These are phyloP conservation scores for Brachirus orientalis DNA, from an alignment of 2,113 vertebrate genomes.

Conservation along the genomic window DNA sequence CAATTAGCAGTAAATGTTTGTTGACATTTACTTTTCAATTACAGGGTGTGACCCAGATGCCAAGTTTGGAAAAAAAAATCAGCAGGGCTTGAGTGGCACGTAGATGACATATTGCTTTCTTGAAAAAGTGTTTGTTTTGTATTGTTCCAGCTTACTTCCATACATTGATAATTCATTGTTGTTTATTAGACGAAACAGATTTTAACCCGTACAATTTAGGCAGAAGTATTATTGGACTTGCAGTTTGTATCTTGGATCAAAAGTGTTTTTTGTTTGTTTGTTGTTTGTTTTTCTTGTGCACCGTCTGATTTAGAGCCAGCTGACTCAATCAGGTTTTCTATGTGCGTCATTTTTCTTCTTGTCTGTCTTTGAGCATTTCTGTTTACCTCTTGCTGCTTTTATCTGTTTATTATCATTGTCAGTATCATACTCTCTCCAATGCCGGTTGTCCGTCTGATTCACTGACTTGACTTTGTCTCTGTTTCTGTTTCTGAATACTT, in stretches of 20 bases:
- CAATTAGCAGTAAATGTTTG: not conserved
- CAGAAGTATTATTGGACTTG: too few species aligned
- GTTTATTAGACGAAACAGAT: too few species aligned
- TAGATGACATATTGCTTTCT: not conserved
- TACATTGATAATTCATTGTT: too few species aligned
- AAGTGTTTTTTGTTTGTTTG: too few species aligned
- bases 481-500: not conserved
- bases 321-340: not conserved
- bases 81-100: not conserved
- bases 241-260: too few species aligned
- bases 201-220: too few species aligned
- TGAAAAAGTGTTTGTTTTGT: not conserved
- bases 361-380: conserved; percentile 1
- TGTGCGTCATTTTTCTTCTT: not conserved
- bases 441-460: conserved; percentile 6
- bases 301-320: too few species aligned
- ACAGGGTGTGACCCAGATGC: not conserved
- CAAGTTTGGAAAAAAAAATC: not conserved
- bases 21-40: not conserved
- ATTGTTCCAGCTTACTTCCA: too few species aligned
- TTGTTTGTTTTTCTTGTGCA: too few species aligned
- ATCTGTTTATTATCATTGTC: not conserved
- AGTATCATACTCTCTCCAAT: not conserved
- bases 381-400: conserved; percentile 16
- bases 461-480: not conserved